Evolutionary conservation across 2,888 invertebrate genomes (phyloP), one percentile per base, ranked within the genome.

Genomic region (Acronicta leporina): DNA sequence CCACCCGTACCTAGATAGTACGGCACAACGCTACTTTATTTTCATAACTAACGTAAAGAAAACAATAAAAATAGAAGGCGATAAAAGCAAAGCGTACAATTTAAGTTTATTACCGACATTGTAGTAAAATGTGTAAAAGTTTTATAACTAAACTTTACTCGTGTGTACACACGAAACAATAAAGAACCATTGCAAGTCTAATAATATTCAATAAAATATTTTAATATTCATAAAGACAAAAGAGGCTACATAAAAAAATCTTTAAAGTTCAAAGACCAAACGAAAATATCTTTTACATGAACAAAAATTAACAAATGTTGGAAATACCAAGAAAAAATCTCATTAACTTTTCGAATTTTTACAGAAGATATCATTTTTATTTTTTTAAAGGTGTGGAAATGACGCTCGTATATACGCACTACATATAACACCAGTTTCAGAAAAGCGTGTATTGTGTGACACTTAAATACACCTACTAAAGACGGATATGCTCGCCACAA

Each of bases 1-100:
- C 40, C 47, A 65, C 46, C 66, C 14, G 58, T 65, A n/a, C n/a
- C n/a, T n/a, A 33, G 49, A 50, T 16, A 49, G 27, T 30, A 25
- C 57, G 33, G 66, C 20, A 51, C 50, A 47, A 62, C 50, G 27
- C 11, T 59, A 53, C 43, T 43, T 16, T 51, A 50, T n/a, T 59
- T 51, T 30, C 33, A 44, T 30, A 44, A 48, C 14, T 8, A 51
- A 51, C 44, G 41, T 56, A 68, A 41, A 59, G 43, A 63, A 57
- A 60, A 42, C 56, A 68, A 73, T 59, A 47, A 73, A 57, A 71
- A 43, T 49, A 20, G 35, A 33, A 41, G 40, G 30, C 56, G 54
- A 46, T 74, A 71, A 71, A 68, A 59, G 42, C 45, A 54, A 68
- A 68, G 55, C 50, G 6, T 53, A 59, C 49, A 55, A 53, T 64